Base-by-base conservation (phyloP, 2,797 vertebrate genomes). In the Australoheros facetus region DNA sequence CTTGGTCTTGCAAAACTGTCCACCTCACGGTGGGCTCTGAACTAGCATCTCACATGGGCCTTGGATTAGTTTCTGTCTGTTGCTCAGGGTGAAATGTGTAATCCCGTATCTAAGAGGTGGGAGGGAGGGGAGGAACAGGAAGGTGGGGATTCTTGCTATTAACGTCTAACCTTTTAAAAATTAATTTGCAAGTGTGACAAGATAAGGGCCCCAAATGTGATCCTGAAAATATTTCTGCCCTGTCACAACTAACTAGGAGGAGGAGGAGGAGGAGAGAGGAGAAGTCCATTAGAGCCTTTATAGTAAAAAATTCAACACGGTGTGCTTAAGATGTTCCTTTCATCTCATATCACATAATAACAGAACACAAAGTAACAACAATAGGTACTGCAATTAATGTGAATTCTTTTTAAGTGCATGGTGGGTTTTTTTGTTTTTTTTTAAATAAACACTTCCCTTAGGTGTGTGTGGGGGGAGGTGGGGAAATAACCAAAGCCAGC, bases 111-210 rank as follows among this genome's bases (percentile, higher is more conserved):
- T 91, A 83, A 88, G 85, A 86, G 87, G 85, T 82, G 81, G 79
- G 82, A 87, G 71, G 80, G 73, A 85, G 78, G 30, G 80, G 74
- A 80, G 82, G 69, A 74, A 83, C 83, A 84, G 76, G 75, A 83
- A 87, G 74, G 70, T 81, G 88, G 89, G 88, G 88, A 86, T 90
- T 87, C 75, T 85, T 71, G 64, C 88, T 89, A 91, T 94, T 94
- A 95, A 94, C 86, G 89, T 89, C 81, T 89, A 94, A 93, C 92
- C 93, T 94, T 94, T 93, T 88, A 91, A 93, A 94, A 95, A 95
- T 83, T 82, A 88, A 95, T 95, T 93, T 90, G 90, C 73, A 70
- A 92, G 85, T 88, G 85, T 93, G 93, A 92, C 78, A 57, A 94
- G 92, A 95, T 94, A 92, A 92, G 70, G 86, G 80, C 60, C 53